Percentiles rank a stretch among this genome's conserved stretches.
phyloP scores from a whole-genome alignment of 2,113 vertebrate genomes.

The Salvelinus fontinalis region DNA sequence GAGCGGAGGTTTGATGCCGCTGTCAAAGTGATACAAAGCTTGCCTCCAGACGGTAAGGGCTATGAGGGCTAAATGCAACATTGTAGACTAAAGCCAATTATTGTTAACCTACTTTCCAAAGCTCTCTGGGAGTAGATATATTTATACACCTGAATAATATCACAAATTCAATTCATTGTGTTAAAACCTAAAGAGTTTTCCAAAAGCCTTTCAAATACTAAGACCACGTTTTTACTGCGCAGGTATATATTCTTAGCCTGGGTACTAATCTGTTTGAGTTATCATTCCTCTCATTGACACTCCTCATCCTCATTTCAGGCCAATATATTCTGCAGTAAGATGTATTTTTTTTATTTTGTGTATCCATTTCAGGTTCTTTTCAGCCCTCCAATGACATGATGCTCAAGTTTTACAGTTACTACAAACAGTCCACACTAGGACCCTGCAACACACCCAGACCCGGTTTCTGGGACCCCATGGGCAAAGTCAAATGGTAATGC shows the following conservation, averaged over 20 bases:
- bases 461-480: slow-evolving; percentile 96
- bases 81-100: not conserved
- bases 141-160: not conserved
- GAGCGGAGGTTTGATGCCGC: slow-evolving; percentile 89
- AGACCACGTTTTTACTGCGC: too few species aligned
- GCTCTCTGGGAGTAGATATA: not conserved
- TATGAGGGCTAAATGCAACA: not conserved
- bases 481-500: slow-evolving; percentile 84
- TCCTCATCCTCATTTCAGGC: too few species aligned
- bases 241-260: too few species aligned
- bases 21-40: slow-evolving; percentile 94
- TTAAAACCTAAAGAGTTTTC: too few species aligned
- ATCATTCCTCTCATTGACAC: too few species aligned
- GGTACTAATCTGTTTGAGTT: too few species aligned
- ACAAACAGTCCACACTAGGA: slow-evolving; percentile 95
- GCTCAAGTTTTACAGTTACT: slow-evolving; percentile 99
- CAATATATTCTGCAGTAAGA: not conserved
- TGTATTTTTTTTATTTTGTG: not conserved
- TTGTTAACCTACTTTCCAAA: not conserved
- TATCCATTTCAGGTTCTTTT: slow-evolving; percentile 83
- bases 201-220: too few species aligned
- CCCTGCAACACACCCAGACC: slow-evolving; percentile 88
- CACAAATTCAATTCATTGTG: not conserved
- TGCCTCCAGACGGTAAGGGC: slow-evolving; percentile 88
- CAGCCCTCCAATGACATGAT: slow-evolving; percentile 99